These are phyloP conservation scores for Leptosomus discolor DNA, from an alignment of 2,113 vertebrate genomes.

Conservation along the genomic window DNA sequence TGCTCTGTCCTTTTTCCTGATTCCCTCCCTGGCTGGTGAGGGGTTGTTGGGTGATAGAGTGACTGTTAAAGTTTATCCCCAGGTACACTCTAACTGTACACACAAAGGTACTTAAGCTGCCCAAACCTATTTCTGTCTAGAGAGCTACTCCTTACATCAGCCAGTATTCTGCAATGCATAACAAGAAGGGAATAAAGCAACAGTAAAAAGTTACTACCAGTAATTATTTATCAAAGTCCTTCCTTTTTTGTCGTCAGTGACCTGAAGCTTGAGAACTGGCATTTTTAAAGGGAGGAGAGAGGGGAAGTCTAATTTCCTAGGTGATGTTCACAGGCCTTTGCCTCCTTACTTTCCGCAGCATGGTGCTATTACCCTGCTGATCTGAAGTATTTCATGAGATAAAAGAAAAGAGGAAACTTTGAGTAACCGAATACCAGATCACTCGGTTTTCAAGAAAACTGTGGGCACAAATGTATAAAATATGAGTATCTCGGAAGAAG, in stretches of 20 bases:
- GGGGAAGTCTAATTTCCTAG: background rate
- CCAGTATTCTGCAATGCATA: background rate
- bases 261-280: background rate
- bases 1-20: no score
- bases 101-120: background rate
- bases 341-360: background rate
- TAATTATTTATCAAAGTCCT: conserved; percentile 6
- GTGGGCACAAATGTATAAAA: background rate
- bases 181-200: background rate
- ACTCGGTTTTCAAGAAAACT: conserved; percentile 6
- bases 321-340: background rate
- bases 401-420: background rate
- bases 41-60: no score
- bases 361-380: background rate
- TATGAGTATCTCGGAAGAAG: background rate
- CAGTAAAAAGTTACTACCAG: background rate
- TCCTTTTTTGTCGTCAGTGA: background rate
- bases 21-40: no score
- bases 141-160: background rate
- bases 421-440: conserved; percentile 11
- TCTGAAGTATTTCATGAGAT: background rate
- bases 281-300: background rate
- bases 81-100: no score
- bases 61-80: no score
- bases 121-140: background rate